phyloP scores from a whole-genome alignment of 1,140 invertebrate genomes.

The Heliconius eleuchia region DNA sequence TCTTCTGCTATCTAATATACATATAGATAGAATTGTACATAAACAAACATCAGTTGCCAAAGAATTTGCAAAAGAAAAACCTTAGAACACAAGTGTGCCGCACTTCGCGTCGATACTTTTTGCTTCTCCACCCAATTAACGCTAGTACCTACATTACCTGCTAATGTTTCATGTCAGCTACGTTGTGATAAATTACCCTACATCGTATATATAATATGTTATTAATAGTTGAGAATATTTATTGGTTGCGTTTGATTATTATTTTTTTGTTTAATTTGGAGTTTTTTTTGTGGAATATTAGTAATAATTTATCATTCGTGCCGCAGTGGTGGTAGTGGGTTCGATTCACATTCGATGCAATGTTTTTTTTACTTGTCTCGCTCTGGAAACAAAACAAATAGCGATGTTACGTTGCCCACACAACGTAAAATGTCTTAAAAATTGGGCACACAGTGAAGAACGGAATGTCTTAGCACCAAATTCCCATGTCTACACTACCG shows the following conservation, averaged over 20 bases:
- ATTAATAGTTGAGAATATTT: conserved; percentile 8
- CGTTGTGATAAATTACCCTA: not conserved
- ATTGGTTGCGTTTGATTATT: not conserved
- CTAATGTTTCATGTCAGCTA: conserved; percentile 41
- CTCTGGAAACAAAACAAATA: too few species aligned
- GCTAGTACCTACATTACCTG: conserved; percentile 41
- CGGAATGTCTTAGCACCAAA: too few species aligned
- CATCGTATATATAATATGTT: not conserved
- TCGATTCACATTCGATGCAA: too few species aligned
- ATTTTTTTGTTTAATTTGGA: too few species aligned
- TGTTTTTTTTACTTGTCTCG: too few species aligned
- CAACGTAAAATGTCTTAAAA: too few species aligned
- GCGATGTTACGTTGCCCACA: too few species aligned
- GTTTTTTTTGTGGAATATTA: not conserved
- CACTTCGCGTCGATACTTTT: conserved; percentile 6
- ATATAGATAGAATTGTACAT: not conserved
- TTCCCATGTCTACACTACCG: too few species aligned
- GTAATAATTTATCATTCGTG: not conserved
- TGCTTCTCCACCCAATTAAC: conserved; percentile 30
- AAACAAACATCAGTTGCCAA: not conserved
- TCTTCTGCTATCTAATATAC: not conserved
- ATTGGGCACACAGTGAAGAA: too few species aligned
- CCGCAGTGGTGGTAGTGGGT: too few species aligned
- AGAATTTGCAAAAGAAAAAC: conserved; percentile 3
- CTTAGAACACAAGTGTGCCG: conserved; percentile 2